A percentile compares a stretch with the other conserved stretches of the same genome.
phyloP scores from a whole-genome alignment of 2,888 invertebrate species.

The Blomia tropicalis region DNA sequence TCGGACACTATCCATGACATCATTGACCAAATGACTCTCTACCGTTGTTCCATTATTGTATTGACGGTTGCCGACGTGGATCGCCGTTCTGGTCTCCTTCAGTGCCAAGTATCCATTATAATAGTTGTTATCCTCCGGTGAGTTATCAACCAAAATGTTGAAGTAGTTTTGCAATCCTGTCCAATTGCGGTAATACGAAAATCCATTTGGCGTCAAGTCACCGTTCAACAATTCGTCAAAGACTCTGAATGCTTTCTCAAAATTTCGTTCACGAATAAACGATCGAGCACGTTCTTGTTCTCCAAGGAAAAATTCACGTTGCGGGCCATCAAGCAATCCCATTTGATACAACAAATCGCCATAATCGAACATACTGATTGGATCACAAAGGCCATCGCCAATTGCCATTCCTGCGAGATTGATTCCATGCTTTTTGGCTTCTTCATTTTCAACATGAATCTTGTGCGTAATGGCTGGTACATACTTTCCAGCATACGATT shows the following conservation, averaged over 20 bases:
- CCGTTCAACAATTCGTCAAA: conserved; percentile 56
- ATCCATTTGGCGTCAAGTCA: conserved; percentile 43
- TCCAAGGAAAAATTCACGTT: conserved; percentile 30
- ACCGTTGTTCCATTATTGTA: conserved; percentile 48
- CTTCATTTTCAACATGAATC: conserved; percentile 44
- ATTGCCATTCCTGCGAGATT: conserved; percentile 43
- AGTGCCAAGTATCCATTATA: conserved; percentile 50
- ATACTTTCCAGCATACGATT: conserved; percentile 67
- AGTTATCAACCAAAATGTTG: conserved; percentile 48
- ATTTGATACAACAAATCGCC: conserved; percentile 37
- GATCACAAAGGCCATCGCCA: conserved; percentile 34
- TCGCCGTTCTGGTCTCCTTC: conserved; percentile 48
- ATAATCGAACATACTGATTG: conserved; percentile 34
- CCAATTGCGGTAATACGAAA: conserved; percentile 51
- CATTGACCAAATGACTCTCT: conserved; percentile 51
- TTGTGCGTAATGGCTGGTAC: conserved; percentile 58
- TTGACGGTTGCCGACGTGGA: conserved; percentile 66
- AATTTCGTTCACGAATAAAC: conserved; percentile 27
- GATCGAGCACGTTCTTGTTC: conserved; percentile 28
- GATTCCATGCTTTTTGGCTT: conserved; percentile 47
- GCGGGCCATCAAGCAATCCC: conserved; percentile 32
- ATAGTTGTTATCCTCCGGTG: conserved; percentile 36
- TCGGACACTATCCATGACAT: conserved; percentile 65
- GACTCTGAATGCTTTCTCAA: conserved; percentile 30
- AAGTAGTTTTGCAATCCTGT: conserved; percentile 61